A percentile compares a stretch with the other conserved stretches of the same genome.
phyloP scores from a whole-genome alignment of 1,140 invertebrate species.

The Drosophila varians region DNA sequence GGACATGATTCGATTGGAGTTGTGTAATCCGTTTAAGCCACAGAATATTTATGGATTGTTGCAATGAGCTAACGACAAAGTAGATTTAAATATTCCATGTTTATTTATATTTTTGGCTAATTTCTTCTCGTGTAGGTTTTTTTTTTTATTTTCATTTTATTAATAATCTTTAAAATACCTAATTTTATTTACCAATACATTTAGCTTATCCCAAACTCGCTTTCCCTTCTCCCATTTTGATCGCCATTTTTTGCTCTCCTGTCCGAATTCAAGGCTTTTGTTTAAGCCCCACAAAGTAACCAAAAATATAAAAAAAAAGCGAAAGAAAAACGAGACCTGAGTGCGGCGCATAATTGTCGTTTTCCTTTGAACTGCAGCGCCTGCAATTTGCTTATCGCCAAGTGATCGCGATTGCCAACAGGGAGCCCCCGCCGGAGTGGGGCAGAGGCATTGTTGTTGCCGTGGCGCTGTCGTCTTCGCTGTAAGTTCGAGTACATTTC shows the following conservation, averaged over 20 bases:
- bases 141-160: too few species aligned
- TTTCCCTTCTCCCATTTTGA: conserved; percentile 5
- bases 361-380: conserved; percentile 81
- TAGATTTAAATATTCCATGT: not conserved
- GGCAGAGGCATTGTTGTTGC: conserved; percentile 30
- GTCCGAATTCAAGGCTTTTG: conserved; percentile 49
- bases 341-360: conserved; percentile 77
- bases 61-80: not conserved
- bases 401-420: conserved; percentile 70
- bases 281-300: conserved; percentile 44
- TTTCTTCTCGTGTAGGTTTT: not conserved
- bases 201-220: not conserved
- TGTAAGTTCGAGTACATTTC: conserved; percentile 72
- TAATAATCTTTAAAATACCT: too few species aligned
- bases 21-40: conserved; percentile 16
- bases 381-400: conserved; percentile 82
- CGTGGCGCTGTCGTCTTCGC: conserved; percentile 56
- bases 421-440: conserved; percentile 33
- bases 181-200: not conserved
- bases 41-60: conserved; percentile 10
- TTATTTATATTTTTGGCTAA: not conserved
- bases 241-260: conserved; percentile 17
- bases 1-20: conserved; percentile 31
- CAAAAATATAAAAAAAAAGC: conserved; percentile 13
- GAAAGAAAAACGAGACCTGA: conserved; percentile 26